Percentiles rank a stretch among this genome's conserved stretches.
Conservation (phyloP, 1,140 invertebrate species). For the Caenorhabditis brenneri region DNA sequence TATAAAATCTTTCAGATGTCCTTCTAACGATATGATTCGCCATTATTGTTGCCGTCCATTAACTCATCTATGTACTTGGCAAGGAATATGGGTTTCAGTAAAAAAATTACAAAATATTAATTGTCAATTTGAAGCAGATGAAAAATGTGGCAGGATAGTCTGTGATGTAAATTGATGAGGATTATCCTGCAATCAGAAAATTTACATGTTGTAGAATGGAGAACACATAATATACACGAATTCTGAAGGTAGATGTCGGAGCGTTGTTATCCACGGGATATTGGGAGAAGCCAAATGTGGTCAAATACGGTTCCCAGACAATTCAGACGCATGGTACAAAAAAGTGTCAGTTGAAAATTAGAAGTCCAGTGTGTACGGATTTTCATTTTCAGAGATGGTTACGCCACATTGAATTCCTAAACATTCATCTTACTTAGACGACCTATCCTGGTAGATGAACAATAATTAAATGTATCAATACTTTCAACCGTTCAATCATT, state of each 20-base stretch:
- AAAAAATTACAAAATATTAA: neutral
- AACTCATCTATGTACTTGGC: neutral
- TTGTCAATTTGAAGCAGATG: neutral
- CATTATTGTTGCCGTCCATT: neutral
- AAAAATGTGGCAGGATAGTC: neutral
- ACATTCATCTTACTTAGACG: too few species aligned
- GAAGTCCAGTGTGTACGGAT: too few species aligned
- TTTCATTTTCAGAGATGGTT: neutral
- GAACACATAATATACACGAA: neutral
- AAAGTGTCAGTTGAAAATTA: slow-evolving; percentile 1
- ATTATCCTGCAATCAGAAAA: neutral
- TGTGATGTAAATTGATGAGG: neutral
- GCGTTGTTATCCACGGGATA: neutral
- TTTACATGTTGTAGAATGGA: neutral
- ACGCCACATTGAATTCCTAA: neutral
- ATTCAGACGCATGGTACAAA: neutral
- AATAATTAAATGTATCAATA: too few species aligned
- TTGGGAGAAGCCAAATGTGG: neutral
- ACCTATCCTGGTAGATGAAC: too few species aligned
- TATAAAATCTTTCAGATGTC: neutral
- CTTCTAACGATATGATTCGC: neutral
- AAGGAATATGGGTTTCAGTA: neutral
- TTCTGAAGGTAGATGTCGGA: neutral
- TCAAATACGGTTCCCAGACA: neutral
- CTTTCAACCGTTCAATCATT: too few species aligned